A percentile compares a stretch with the other conserved stretches of the same genome.
These are phyloP conservation scores for Phalacrocorax carbo DNA, from an alignment of 2,113 vertebrate genomes.

Conservation along the genomic window DNA sequence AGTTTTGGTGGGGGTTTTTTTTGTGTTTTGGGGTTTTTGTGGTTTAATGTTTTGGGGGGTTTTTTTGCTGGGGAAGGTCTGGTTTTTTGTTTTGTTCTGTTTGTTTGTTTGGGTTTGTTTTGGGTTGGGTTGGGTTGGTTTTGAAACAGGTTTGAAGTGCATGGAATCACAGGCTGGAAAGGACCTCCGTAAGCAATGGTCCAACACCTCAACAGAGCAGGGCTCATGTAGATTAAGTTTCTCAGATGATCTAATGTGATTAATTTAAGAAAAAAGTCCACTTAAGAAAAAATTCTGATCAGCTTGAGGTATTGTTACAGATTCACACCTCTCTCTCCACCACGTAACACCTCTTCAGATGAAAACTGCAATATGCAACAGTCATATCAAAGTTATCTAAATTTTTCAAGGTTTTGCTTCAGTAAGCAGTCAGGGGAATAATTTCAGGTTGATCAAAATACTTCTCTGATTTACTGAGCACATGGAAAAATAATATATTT, in stretches of 20 bases:
- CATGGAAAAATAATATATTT: not conserved
- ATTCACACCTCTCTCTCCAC: not conserved
- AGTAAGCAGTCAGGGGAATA: not conserved
- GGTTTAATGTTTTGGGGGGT: too few species aligned
- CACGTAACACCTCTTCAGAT: not conserved
- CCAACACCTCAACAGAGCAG: not conserved
- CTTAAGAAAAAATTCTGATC: not conserved
- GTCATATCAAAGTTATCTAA: not conserved
- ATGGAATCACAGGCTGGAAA: not conserved
- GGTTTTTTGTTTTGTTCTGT: too few species aligned
- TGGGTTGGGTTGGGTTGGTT: too few species aligned
- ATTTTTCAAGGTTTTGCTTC: not conserved
- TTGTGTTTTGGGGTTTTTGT: too few species aligned
- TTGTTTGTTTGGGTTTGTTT: too few species aligned
- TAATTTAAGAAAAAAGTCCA: not conserved
- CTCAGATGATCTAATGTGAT: not conserved
- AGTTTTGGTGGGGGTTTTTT: not conserved
- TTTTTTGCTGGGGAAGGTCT: too few species aligned
- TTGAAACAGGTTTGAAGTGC: not conserved
- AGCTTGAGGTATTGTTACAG: not conserved
- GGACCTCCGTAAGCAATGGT: not conserved
- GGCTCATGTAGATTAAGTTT: not conserved
- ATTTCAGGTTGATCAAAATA: not conserved
- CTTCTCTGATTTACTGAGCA: not conserved
- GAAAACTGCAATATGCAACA: not conserved